A percentile compares a stretch with the other conserved stretches of the same genome.
Conservation (phyloP, 2,113 vertebrate species). For the Chaetura pelagica region DNA sequence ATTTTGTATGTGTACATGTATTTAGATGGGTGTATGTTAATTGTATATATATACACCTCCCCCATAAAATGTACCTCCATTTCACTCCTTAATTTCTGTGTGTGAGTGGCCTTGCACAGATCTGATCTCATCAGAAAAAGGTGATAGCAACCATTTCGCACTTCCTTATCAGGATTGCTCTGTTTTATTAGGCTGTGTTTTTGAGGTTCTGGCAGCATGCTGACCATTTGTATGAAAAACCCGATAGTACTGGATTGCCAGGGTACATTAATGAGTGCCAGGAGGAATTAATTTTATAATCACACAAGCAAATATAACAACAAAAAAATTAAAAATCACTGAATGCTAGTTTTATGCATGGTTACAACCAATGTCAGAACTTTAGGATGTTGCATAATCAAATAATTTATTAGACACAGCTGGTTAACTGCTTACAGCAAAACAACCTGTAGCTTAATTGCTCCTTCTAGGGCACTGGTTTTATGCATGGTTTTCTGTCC, state of each 20-base stretch:
- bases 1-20: background rate
- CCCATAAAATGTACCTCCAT: fast-evolving
- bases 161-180: background rate
- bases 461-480: slow-evolving; percentile 64
- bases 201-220: background rate
- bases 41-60: background rate
- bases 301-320: background rate
- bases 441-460: slow-evolving; percentile 84
- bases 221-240: background rate
- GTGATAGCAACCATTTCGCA: background rate
- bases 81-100: background rate
- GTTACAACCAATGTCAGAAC: slow-evolving; percentile 53
- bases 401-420: slow-evolving; percentile 80
- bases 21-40: background rate
- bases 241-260: background rate
- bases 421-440: slow-evolving; percentile 76
- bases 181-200: background rate
- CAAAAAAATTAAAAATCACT: background rate
- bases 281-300: slow-evolving; percentile 13
- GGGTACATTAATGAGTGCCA: background rate
- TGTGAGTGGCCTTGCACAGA: background rate
- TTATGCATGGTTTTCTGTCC: slow-evolving; percentile 69
- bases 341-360: slow-evolving; percentile 42
- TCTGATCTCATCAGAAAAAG: background rate
- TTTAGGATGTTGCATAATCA: slow-evolving; percentile 64